Conservation (phyloP, 2,797 vertebrate species). For the Pitangus sulphuratus region DNA sequence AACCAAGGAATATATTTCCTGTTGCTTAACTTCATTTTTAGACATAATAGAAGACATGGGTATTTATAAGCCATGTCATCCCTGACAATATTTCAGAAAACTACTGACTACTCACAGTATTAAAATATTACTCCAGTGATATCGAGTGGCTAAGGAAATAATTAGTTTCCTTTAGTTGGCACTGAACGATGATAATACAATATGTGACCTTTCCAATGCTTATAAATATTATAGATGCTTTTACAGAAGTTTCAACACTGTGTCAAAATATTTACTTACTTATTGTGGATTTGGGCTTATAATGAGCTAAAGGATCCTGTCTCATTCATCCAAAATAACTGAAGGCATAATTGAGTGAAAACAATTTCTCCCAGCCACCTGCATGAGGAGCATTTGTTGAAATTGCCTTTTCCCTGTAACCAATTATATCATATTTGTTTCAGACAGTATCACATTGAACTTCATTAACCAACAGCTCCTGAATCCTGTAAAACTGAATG, state of each 20-base stretch:
- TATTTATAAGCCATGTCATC: neutral
- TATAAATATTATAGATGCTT: constrained; percentile 50
- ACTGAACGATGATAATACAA: constrained; percentile 9
- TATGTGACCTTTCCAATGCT: constrained; percentile 18
- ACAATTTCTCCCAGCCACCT: constrained; percentile 41
- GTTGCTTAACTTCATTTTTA: neutral
- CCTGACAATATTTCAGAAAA: neutral
- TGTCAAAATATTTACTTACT: constrained; percentile 67
- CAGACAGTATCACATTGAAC: neutral
- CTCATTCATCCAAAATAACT: constrained; percentile 27
- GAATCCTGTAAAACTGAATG: neutral
- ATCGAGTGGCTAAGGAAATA: neutral
- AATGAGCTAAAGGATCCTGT: constrained; percentile 21
- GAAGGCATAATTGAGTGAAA: constrained; percentile 38
- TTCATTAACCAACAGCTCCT: constrained; percentile 6
- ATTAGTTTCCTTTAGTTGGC: constrained; percentile 17
- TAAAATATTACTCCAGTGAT: neutral
- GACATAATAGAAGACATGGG: neutral
- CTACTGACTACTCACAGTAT: neutral
- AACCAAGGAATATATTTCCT: neutral
- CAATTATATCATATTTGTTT: constrained; percentile 34
- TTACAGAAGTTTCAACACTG: constrained; percentile 22
- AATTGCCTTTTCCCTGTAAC: constrained; percentile 28
- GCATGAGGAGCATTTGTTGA: constrained; percentile 40
- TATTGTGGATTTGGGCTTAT: constrained; percentile 12